Base-by-base conservation (phyloP, 2,113 vertebrate genomes). In the Romanogobio albipinnatus region DNA sequence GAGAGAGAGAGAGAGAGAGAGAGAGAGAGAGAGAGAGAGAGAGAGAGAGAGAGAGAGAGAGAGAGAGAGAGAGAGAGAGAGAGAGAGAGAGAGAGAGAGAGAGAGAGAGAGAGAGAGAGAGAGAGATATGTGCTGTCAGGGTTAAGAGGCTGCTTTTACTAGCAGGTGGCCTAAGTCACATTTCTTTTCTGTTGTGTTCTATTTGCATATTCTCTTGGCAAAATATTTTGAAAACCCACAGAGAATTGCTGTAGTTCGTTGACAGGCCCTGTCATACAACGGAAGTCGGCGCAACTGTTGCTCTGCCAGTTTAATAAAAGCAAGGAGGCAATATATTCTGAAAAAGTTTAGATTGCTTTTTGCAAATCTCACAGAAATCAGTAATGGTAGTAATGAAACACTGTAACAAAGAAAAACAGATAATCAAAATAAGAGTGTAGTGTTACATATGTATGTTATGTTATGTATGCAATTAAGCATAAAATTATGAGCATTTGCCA, bases 131-230 rank as follows among this genome's bases (percentile, higher is more conserved):
- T 29, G 79, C 59, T 64, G 61, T 64, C 59, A 81, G 59, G 19
- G 79, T 64, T 64, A 68, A 81, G 79, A 81, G 17, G 79, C 9
- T 77, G 75, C 36, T 24, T 66, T 64, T 66, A 81, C 79, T 81
- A 66, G 61, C 79, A 68, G 79, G 79, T 81, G 79, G 79, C 79
- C 78, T 22, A 66, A 51, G 78, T 81, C 78, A 81, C 24, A 51
- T 68, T 68, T 77, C 14, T 81, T 47, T 33, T 66, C 5, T 51
- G 14, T 29, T 15, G 59, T 81, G 24, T 68, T 81, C 43, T 33
- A 68, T 81, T 81, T 51, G 61, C 79, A 68, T 81, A 51, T 81
- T 51, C 9, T 51, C 61, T 29, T 5, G 0, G 26, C 79, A 81
- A 47, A 45, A 81, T 68, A 68, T 68, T 81, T 68, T 66, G 45